These are phyloP conservation scores for Chaetorhynchus papuensis DNA, from an alignment of 2,113 vertebrate species.

Conservation along the genomic window DNA sequence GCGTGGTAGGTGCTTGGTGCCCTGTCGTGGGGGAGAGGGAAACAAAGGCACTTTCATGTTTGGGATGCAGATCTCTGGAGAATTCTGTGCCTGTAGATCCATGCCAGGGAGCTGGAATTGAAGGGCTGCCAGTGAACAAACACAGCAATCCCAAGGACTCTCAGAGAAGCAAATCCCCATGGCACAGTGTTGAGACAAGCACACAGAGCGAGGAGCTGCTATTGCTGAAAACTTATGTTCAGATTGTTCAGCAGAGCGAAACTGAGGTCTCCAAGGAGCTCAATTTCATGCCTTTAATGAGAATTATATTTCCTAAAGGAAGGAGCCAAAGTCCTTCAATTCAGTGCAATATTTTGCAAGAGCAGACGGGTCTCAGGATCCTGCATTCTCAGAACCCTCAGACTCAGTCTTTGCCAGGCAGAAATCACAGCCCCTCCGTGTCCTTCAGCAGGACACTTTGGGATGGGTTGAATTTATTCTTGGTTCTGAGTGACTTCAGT, in stretches of 20 bases:
- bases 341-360: not conserved
- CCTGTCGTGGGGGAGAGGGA: not conserved
- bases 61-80: not conserved
- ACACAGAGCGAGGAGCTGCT: not conserved
- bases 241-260: not conserved
- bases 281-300: conserved; percentile 11
- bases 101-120: not conserved
- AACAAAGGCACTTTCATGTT: not conserved
- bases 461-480: not conserved
- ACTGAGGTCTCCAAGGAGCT: not conserved
- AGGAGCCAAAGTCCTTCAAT: not conserved
- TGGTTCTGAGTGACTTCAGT: not conserved
- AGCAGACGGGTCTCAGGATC: not conserved
- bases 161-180: not conserved
- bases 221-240: not conserved
- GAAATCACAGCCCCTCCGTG: not conserved
- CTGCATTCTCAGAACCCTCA: not conserved
- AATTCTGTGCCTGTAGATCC: not conserved
- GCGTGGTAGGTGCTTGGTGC: not conserved
- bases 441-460: not conserved
- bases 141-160: not conserved
- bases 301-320: conserved; percentile 36
- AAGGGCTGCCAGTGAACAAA: not conserved
- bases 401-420: not conserved
- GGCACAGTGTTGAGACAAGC: not conserved